Evolutionary conservation across 2,113 vertebrate genomes (phyloP).

Genomic region (Lepus timidus): DNA sequence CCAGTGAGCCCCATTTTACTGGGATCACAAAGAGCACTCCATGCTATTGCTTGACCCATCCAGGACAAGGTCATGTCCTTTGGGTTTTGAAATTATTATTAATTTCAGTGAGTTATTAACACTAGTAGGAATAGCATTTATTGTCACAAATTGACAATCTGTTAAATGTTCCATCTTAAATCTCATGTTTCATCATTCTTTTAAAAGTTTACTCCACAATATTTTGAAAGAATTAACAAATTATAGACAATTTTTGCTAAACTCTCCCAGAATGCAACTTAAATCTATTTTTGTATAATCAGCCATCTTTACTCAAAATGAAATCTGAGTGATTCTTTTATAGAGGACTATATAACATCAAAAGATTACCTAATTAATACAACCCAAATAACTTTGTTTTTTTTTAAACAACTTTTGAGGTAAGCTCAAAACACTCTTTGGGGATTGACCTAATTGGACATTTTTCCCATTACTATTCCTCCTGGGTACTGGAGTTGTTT

Average conservation of each 20-base stretch:
- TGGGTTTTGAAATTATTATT: slow-evolving; percentile 26
- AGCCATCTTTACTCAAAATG: slow-evolving; percentile 29
- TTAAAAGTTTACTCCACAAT: slow-evolving; percentile 5
- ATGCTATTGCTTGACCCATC: background rate
- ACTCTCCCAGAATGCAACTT: background rate
- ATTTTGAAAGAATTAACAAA: slow-evolving; percentile 56
- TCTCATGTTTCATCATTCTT: background rate
- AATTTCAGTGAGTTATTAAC: background rate
- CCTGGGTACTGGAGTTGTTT: slow-evolving; percentile 53
- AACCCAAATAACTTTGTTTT: slow-evolving; percentile 8
- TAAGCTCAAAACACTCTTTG: slow-evolving; percentile 38
- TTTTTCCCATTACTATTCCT: slow-evolving; percentile 9
- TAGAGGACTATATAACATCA: background rate
- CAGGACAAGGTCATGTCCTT: background rate
- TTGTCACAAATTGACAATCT: background rate
- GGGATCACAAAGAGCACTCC: background rate
- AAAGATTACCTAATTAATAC: slow-evolving; percentile 6
- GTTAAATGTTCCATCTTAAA: background rate
- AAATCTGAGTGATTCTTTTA: slow-evolving; percentile 7
- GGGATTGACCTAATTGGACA: slow-evolving; percentile 29
- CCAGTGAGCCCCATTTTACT: background rate
- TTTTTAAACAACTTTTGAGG: slow-evolving; percentile 11
- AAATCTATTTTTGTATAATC: slow-evolving; percentile 6
- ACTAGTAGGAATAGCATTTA: background rate
- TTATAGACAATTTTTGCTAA: slow-evolving; percentile 34